Base-by-base conservation (phyloP, 1,140 invertebrate genomes). In the Eriosoma lanigerum region DNA sequence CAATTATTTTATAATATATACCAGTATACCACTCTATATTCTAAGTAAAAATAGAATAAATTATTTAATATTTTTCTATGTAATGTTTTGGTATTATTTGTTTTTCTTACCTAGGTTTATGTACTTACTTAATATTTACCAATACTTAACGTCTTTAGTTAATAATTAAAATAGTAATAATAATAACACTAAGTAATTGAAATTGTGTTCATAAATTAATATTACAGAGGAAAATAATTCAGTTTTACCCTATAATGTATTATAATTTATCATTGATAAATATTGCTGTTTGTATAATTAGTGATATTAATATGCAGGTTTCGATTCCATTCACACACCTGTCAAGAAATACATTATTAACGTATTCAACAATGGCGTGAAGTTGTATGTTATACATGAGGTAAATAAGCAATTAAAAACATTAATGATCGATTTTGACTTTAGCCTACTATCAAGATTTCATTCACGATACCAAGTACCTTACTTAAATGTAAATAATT, bases 401-500 rank as follows among this genome's bases (percentile, higher is more conserved):
- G 46, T 50, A 70, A 70, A 70, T 70, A 70, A 70, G 50, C 66
- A 70, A 50, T 70, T 70, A 70, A 70, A 26, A 21, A 21, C 12
- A 70, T 50, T 70, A 48, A 70, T 50, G 24, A 50, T 70, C 6
- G 44, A 50, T 70, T 70, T 70, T 50, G 48, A 70, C 46, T 70
- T 50, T 50, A 17, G 46, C 8, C n/a, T 26, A 70, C 15, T 19
- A 26, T 50, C 17, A 29, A 17, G 6, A 50, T 29, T 70, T 70
- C 0, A 8, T 70, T 50, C 48, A 50, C 46, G 24, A 19, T n/a
- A 9, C 3, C 24, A 29, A 24, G 17, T 8, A 10, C 24, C 17
- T 70, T 26, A 50, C 46, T 19, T 29, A 19, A 50, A 70, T 70
- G 26, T 3, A 50, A 6, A 70, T 50, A 6, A 17, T 48, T 3